Evolutionary conservation across 2,888 invertebrate species (phyloP).

Genomic region (Melieria picta): DNA sequence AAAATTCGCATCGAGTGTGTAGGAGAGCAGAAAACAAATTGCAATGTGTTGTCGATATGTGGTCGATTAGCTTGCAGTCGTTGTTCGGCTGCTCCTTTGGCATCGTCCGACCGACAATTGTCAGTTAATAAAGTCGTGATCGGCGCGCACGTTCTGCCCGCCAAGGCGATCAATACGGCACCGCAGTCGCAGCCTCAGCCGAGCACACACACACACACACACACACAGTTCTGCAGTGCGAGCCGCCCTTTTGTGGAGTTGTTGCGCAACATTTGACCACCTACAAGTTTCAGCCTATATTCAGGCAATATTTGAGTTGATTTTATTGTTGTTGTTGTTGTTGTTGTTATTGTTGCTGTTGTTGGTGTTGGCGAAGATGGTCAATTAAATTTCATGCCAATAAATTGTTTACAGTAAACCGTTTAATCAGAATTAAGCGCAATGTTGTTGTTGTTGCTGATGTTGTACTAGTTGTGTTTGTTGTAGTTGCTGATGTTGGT

Average conservation of each 20-base stretch:
- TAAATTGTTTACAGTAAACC: slow-evolving; percentile 60
- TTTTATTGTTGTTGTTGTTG: slow-evolving; percentile 20
- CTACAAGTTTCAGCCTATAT: slow-evolving; percentile 34
- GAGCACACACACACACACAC: neutral
- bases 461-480: neutral
- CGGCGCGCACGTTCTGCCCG: slow-evolving; percentile 51
- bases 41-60: neutral
- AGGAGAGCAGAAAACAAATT: neutral
- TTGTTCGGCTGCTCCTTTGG: too few species aligned
- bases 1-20: neutral
- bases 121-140: slow-evolving; percentile 61
- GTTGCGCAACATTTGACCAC: slow-evolving; percentile 39
- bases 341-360: slow-evolving; percentile 39
- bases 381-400: slow-evolving; percentile 60
- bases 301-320: neutral
- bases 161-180: slow-evolving; percentile 24
- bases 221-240: slow-evolving; percentile 4
- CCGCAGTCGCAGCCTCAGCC: neutral
- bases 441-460: neutral
- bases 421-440: slow-evolving; percentile 60
- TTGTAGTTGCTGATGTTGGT: neutral
- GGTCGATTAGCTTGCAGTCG: too few species aligned
- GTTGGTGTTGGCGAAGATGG: slow-evolving; percentile 48
- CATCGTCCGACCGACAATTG: slow-evolving; percentile 15
- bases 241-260: slow-evolving; percentile 8